These are phyloP conservation scores for Taxidea taxus DNA, from an alignment of 2,113 vertebrate species.

Conservation along the genomic window DNA sequence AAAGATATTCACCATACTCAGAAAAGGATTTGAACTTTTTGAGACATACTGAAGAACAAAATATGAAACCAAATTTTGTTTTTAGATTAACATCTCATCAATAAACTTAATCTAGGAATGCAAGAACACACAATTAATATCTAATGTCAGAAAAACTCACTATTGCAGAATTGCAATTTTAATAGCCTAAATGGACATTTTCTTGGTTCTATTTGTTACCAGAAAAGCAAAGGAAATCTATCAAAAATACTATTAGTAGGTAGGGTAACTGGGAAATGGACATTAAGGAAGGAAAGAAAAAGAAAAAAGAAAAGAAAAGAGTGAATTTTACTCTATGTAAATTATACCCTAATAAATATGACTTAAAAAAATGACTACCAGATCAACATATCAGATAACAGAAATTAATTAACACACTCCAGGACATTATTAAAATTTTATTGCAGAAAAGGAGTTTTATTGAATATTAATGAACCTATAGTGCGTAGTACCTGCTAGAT, in stretches of 20 bases:
- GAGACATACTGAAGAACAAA: background rate
- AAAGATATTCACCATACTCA: background rate
- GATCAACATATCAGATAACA: background rate
- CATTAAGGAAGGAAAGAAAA: background rate
- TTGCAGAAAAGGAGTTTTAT: background rate
- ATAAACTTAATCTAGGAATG: background rate
- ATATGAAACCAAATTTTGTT: background rate
- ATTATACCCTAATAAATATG: background rate
- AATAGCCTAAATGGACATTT: background rate
- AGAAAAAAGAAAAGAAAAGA: background rate
- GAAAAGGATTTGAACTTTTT: background rate
- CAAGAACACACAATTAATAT: background rate
- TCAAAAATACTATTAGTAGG: background rate
- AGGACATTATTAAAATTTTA: background rate
- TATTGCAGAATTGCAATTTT: background rate
- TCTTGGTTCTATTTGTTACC: background rate
- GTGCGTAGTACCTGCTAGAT: background rate
- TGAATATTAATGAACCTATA: background rate
- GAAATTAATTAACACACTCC: background rate
- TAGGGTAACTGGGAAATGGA: background rate
- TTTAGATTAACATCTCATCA: background rate
- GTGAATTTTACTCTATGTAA: background rate
- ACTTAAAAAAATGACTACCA: background rate
- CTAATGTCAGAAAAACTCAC: background rate
- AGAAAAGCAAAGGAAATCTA: conserved; percentile 7